These are phyloP conservation scores for Armadillidium nasatum DNA, from an alignment of 1,140 invertebrate genomes.

Conservation along the genomic window DNA sequence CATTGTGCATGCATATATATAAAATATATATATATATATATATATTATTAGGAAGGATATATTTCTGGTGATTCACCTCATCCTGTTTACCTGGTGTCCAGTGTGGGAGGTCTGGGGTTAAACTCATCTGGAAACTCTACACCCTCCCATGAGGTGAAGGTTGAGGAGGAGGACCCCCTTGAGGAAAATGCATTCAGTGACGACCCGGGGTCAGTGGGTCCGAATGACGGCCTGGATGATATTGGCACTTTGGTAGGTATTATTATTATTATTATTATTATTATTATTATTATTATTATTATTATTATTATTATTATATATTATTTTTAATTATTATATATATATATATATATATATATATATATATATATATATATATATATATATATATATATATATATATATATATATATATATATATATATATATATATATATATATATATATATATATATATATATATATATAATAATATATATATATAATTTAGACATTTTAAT, in stretches of 20 bases:
- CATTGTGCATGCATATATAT: too few relatives aligned
- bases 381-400: neutral
- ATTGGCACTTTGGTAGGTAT: neutral
- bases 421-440: neutral
- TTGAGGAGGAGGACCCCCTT: conserved; percentile 37
- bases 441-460: neutral
- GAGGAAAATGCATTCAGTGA: conserved; percentile 38
- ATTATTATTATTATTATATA: too few relatives aligned
- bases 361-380: neutral
- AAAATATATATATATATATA: conserved; percentile 11
- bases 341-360: neutral
- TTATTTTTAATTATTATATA: too few relatives aligned
- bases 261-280: too few relatives aligned
- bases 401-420: neutral
- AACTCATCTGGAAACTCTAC: conserved; percentile 33
- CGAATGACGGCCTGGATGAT: conserved; percentile 26
- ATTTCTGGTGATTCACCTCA: conserved; percentile 38
- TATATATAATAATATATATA: too few relatives aligned
- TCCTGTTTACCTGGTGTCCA: conserved; percentile 38
- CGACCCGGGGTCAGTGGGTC: conserved; percentile 27
- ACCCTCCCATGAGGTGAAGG: conserved; percentile 38
- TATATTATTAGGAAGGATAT: conserved; percentile 33
- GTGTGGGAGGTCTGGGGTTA: conserved; percentile 30
- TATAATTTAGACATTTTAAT: too few relatives aligned
- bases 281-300: too few relatives aligned